phyloP scores from a whole-genome alignment of 1,140 invertebrate species.

The Zaprionus ghesquierei region DNA sequence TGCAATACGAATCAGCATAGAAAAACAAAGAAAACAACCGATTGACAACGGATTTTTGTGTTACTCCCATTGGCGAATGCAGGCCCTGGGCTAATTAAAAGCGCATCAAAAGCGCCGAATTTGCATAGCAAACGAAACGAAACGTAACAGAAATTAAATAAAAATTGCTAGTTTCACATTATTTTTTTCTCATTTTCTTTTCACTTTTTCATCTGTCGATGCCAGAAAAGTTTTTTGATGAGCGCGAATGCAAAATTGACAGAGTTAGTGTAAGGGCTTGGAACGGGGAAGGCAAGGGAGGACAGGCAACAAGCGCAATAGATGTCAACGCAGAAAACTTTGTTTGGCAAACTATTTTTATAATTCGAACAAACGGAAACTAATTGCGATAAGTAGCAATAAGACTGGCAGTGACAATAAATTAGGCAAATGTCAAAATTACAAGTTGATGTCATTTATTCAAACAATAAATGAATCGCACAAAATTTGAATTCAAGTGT shows the following conservation, averaged over 20 bases:
- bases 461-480: not conserved
- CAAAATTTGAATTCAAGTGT: not conserved
- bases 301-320: slow-evolving; percentile 52
- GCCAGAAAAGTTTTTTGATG: slow-evolving; percentile 59
- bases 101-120: slow-evolving; percentile 67
- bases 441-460: not conserved
- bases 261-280: not conserved
- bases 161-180: slow-evolving; percentile 66
- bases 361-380: slow-evolving; percentile 69
- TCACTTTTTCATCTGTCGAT: slow-evolving; percentile 59
- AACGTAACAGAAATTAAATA: slow-evolving; percentile 63
- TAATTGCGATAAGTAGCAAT: slow-evolving; percentile 65
- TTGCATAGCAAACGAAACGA: slow-evolving; percentile 73
- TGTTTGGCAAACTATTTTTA: slow-evolving; percentile 68
- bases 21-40: slow-evolving; percentile 58
- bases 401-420: slow-evolving; percentile 34
- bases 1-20: slow-evolving; percentile 54
- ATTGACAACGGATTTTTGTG: slow-evolving; percentile 65
- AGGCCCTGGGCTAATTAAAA: slow-evolving; percentile 61
- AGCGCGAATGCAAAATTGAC: slow-evolving; percentile 12
- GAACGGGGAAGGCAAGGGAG: not conserved
- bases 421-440: slow-evolving; percentile 60
- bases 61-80: slow-evolving; percentile 11
- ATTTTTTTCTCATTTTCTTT: slow-evolving; percentile 49
- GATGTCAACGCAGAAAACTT: slow-evolving; percentile 65